phyloP scores from a whole-genome alignment of 1,140 invertebrate genomes.

The Sinella curviseta region DNA sequence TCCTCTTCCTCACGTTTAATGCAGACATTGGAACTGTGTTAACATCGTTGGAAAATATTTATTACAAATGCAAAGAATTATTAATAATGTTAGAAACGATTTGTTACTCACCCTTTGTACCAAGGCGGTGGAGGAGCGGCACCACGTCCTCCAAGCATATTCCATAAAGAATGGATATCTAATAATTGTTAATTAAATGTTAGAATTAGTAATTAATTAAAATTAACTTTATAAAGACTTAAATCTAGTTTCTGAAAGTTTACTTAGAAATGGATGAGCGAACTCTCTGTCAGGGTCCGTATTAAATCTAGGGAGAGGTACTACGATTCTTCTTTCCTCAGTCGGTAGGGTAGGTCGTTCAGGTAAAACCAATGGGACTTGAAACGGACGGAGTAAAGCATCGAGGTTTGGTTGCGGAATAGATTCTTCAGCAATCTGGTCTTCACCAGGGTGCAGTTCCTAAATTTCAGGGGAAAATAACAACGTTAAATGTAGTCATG shows the following conservation, averaged over 20 bases:
- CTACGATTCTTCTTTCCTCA: neutral
- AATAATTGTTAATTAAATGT: no score
- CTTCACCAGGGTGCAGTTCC: conserved; percentile 41
- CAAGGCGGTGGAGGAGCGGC: conserved; percentile 17
- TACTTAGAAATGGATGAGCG: neutral
- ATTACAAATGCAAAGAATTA: neutral
- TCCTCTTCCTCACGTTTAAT: conserved; percentile 58
- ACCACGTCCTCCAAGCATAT: neutral
- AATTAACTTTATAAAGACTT: no score
- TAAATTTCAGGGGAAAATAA: neutral
- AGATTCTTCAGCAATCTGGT: conserved; percentile 28
- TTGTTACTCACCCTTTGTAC: conserved; percentile 43
- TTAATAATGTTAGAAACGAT: neutral
- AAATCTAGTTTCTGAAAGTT: neutral
- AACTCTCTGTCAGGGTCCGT: conserved; percentile 18
- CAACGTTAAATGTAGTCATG: neutral
- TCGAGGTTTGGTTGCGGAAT: neutral
- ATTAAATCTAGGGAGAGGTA: neutral
- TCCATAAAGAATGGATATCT: neutral
- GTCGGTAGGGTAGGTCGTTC: neutral
- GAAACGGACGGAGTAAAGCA: neutral
- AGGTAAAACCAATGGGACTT: neutral
- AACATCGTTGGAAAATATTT: neutral
- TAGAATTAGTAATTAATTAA: no score
- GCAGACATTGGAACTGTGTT: conserved; percentile 55